phyloP scores from a whole-genome alignment of 2,113 vertebrate genomes.

The Xenopus borealis region DNA sequence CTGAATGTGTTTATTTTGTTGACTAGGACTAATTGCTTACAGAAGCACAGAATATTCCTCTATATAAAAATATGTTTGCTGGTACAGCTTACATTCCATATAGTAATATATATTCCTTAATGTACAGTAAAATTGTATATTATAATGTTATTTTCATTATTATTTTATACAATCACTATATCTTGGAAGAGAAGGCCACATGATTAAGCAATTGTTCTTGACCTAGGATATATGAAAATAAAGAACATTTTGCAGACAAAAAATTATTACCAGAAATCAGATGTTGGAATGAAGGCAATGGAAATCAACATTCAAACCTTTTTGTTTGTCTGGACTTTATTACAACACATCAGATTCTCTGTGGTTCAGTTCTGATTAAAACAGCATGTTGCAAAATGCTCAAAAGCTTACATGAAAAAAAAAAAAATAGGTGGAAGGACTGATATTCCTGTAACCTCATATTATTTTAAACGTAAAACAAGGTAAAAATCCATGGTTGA shows the following conservation, averaged over 20 bases:
- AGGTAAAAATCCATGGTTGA: not conserved
- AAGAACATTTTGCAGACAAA: not conserved
- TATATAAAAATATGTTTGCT: too few species aligned
- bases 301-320: not conserved
- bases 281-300: not conserved
- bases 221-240: not conserved
- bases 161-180: not conserved
- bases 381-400: slow-evolving; percentile 21
- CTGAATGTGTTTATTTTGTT: not conserved
- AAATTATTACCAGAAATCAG: not conserved
- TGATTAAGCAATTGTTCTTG: not conserved
- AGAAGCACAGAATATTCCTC: too few species aligned
- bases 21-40: not conserved
- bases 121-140: too few species aligned
- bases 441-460: not conserved
- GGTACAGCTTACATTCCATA: too few species aligned
- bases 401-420: slow-evolving; percentile 6
- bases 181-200: not conserved
- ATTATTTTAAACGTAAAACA: not conserved
- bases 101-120: too few species aligned
- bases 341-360: slow-evolving; percentile 21
- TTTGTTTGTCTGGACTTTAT: not conserved
- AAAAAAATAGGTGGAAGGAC: not conserved
- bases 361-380: slow-evolving; percentile 29
- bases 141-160: too few species aligned